Base-by-base conservation (phyloP, 2,113 vertebrate species). In the Indicator maculatus region DNA sequence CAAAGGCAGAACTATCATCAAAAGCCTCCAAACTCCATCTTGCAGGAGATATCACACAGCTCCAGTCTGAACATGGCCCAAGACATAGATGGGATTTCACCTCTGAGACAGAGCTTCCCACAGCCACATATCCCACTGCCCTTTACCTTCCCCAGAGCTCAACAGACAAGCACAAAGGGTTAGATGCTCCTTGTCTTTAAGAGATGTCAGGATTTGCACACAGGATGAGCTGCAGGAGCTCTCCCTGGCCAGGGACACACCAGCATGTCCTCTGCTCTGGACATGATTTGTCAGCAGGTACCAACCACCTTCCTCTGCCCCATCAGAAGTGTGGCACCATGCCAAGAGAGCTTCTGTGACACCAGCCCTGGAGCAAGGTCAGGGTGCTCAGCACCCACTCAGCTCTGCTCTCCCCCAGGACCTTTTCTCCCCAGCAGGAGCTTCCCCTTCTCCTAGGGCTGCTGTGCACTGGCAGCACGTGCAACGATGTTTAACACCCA, bases 271-370 rank as follows among this genome's bases (percentile, higher is more conserved):
- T 28, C 12, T 8, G 1, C 39, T 26, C 6, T 0, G 7, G 64
- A 44, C 13, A 0, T 2, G 5, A n/a, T 78, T 21, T 27, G 50
- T 23, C 11, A 5, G 38, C 1, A 11, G 47, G 8, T n/a, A 27
- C 58, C 41, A 52, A 44, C 26, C 28, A 18, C 28, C 18, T 28
- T 33, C 63, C 36, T 33, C 61, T 47, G 61, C 71, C n/a, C 73
- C 52, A 20, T 3, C 20, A 5, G 30, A 39, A 26, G 27, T 1
- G 1, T 8, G 2, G 3, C 12, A 13, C 33, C 6, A 10, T 26
- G 11, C 21, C 17, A 15, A 27, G 65, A 11, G 12, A 24, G 31
- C 4, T 1, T 59, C 53, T 15, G 41, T 5, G 5, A 13, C 3
- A 5, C 26, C 73, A 20, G 5, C 31, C 61, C 36, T 11, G 1